Percentiles rank a stretch among this genome's conserved stretches.
phyloP scores from a whole-genome alignment of 2,113 vertebrate species.

The Paralichthys olivaceus region DNA sequence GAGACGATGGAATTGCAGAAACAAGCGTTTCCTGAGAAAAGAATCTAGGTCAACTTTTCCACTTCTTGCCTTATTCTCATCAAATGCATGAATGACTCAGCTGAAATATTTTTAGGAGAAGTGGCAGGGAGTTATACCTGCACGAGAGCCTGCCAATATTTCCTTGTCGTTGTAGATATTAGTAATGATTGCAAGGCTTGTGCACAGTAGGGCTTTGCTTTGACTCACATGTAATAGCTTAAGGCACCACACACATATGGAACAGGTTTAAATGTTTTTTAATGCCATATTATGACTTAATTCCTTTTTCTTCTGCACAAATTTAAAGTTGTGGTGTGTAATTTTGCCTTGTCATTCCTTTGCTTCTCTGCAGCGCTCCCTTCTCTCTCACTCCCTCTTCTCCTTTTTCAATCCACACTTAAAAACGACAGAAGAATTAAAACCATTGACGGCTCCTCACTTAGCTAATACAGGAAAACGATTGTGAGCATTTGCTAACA shows the following conservation, averaged over 20 bases:
- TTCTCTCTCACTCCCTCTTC: constrained; percentile 4
- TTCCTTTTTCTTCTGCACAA: constrained; percentile 46
- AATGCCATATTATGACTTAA: constrained; percentile 55
- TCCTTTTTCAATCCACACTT: constrained; percentile 47
- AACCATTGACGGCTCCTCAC: constrained; percentile 35
- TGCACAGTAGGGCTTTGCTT: constrained; percentile 11
- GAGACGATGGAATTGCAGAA: not conserved
- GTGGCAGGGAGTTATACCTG: not conserved
- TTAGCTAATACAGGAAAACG: constrained; percentile 61
- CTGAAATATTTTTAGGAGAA: not conserved
- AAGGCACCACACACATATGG: not conserved
- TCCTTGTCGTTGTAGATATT: constrained; percentile 17
- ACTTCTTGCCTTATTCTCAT: not conserved
- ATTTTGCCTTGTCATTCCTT: constrained; percentile 45
- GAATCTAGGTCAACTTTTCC: not conserved
- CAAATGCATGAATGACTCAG: not conserved
- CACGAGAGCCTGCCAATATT: constrained; percentile 17
- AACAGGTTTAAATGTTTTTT: constrained; percentile 25
- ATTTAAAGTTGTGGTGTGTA: constrained; percentile 57
- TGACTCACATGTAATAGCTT: not conserved
- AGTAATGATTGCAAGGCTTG: not conserved
- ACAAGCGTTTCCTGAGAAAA: not conserved
- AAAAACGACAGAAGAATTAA: constrained; percentile 49
- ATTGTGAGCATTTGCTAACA: constrained; percentile 64
- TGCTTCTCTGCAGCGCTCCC: constrained; percentile 13